Base-by-base conservation (phyloP, 2,888 invertebrate species). In the Pristionchus mayeri region DNA sequence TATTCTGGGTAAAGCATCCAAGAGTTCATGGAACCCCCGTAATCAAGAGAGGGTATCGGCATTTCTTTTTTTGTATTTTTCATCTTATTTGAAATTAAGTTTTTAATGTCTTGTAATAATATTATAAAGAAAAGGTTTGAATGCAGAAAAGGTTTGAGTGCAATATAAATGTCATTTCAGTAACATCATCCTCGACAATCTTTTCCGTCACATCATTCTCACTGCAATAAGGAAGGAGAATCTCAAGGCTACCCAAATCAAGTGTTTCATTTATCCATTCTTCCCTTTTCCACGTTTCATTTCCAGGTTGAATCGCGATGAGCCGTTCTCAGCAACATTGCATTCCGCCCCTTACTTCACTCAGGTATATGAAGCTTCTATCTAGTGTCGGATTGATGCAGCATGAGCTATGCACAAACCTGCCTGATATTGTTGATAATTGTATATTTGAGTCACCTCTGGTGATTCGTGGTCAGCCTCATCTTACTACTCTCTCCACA, bases 11-110 rank as follows among this genome's bases (percentile, higher is more conserved):
- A 21, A 86, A 84, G 6, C 91, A 92, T 79, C 85, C 86, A 0
- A 81, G 89, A 48, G 86, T 91, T 21, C 88, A 90, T 84, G 92
- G 92, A 75, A 90, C 90, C 18, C 92, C 92, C 1, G 91, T 91
- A 21, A 54, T 88, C 30, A 91, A 90, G 82, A 89, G 89, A 89
- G 90, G 90, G 92, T 92, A 50, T 40, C 11, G 9, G 40, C 11
- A 63, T 30, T 11, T 27, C n/a, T 63, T 27, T 7, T 6, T n/a
- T 34, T 27, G 18, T 7, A 11, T 21, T 27, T n/a, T 27, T 63
- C 6, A 24, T 57, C 57, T 24, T 57, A 7, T n/a, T n/a, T n/a
- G n/a, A 16, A 11, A 52, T 16, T 18, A 52, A 18, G 11, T 18
- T 52, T 52, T 52, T 52, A 16, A 52, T 52, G 11, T n/a, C n/a